Percentiles rank a stretch among this genome's conserved stretches.
phyloP scores from a whole-genome alignment of 2,113 vertebrate species.

The Notarius quadriscutis region DNA sequence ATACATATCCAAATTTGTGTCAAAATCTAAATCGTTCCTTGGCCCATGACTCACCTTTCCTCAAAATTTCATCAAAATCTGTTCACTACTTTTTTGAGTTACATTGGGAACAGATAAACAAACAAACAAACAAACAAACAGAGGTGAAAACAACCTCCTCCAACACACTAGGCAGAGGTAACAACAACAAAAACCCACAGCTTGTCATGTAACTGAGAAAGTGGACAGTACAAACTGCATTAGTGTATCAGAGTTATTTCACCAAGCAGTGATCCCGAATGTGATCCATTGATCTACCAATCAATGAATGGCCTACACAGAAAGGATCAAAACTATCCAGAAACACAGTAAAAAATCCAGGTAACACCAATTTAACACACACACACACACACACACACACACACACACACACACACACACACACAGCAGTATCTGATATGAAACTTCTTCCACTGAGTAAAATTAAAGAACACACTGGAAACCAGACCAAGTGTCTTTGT shows the following conservation, averaged over 20 bases:
- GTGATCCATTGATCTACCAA: constrained; percentile 15
- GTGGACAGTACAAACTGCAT: not conserved
- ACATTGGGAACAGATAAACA: no score
- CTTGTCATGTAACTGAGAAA: not conserved
- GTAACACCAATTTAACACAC: constrained; percentile 4
- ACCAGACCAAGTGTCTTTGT: not conserved
- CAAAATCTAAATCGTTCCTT: no score
- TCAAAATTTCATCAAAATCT: no score
- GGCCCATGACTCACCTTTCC: no score
- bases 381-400: no score
- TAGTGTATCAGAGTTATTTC: not conserved
- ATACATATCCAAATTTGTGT: no score
- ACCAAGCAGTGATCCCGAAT: constrained; percentile 9
- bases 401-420: not conserved
- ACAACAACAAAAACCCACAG: not conserved
- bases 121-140: no score
- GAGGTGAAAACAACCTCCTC: no score
- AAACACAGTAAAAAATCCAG: not conserved
- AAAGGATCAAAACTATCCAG: constrained; percentile 40
- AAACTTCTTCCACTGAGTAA: not conserved
- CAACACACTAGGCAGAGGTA: no score
- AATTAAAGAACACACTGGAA: constrained; percentile 2
- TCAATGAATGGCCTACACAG: constrained; percentile 32
- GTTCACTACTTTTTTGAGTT: no score
- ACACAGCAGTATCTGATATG: not conserved